Conservation (phyloP, 2,888 invertebrate species). For the Luperina testacea region DNA sequence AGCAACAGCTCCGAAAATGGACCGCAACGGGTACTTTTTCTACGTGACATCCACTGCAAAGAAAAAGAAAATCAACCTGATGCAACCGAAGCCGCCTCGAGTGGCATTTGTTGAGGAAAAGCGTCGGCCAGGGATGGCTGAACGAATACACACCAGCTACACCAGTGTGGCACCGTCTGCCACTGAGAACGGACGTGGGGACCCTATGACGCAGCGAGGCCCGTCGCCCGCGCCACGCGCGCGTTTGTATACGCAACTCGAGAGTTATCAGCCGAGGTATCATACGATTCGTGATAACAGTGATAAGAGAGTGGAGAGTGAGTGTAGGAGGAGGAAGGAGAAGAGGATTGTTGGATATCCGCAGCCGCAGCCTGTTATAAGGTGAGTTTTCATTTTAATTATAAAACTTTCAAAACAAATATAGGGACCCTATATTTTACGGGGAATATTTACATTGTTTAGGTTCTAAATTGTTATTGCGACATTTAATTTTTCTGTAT, state of each 20-base stretch:
- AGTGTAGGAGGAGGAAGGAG: conserved; percentile 83
- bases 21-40: conserved; percentile 88
- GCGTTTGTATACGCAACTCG: conserved; percentile 86
- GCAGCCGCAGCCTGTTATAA: conserved; percentile 72
- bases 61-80: conserved; percentile 88
- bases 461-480: neutral
- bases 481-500: neutral
- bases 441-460: neutral
- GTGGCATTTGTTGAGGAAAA: conserved; percentile 86
- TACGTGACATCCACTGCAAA: conserved; percentile 88
- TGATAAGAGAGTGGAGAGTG: conserved; percentile 88
- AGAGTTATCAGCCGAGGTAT: conserved; percentile 88
- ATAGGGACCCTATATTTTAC: neutral
- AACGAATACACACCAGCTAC: conserved; percentile 73
- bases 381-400: conserved; percentile 72
- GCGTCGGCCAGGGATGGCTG: conserved; percentile 83
- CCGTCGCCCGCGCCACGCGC: conserved; percentile 85
- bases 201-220: conserved; percentile 81
- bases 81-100: conserved; percentile 87
- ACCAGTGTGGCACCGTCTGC: conserved; percentile 81
- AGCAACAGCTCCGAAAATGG: conserved; percentile 87
- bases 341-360: conserved; percentile 79
- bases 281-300: conserved; percentile 88
- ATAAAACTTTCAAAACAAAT: conserved; percentile 11
- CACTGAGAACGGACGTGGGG: conserved; percentile 80